Percentiles rank a stretch among this genome's conserved stretches.
phyloP scores from a whole-genome alignment of 92 coral and sea anemone genomes.

The Zoanthus solanderi region DNA sequence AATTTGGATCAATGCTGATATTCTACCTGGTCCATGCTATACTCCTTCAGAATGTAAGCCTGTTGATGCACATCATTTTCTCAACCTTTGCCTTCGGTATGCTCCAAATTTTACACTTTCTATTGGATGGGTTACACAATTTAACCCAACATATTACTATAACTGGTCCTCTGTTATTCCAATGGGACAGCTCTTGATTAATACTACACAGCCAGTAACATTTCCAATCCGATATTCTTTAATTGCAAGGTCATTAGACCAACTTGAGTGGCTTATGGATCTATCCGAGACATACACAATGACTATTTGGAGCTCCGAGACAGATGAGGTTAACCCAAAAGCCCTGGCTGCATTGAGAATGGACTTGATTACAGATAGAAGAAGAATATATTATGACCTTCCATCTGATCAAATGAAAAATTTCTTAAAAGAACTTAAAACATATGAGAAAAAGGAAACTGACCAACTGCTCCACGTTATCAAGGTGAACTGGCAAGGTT shows the following conservation, averaged over 20 bases:
- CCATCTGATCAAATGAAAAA: constrained; percentile 69
- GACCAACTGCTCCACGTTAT: not conserved
- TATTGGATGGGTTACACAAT: constrained; percentile 87
- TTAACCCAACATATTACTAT: constrained; percentile 54
- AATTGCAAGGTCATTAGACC: constrained; percentile 72
- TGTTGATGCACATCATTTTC: constrained; percentile 72
- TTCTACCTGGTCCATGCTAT: constrained; percentile 79
- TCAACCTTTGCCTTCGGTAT: constrained; percentile 66
- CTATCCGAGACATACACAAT: constrained; percentile 75
- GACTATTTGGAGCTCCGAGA: constrained; percentile 82
- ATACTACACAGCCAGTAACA: constrained; percentile 73
- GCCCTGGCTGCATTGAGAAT: constrained; percentile 68
- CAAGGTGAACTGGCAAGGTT: constrained; percentile 45
- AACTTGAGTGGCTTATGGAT: constrained; percentile 79
- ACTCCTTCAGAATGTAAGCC: constrained; percentile 53
- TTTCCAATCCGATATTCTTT: constrained; percentile 86
- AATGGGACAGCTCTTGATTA: constrained; percentile 70
- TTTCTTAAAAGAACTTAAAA: constrained; percentile 43
- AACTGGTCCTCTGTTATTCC: constrained; percentile 73
- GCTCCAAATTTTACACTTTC: constrained; percentile 81
- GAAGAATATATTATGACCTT: constrained; percentile 83
- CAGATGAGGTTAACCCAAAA: constrained; percentile 66
- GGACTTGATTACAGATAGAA: constrained; percentile 60
- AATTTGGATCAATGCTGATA: constrained; percentile 91
- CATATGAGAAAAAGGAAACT: not conserved